Evolutionary conservation across 2,113 vertebrate species (phyloP), one percentile per base, ranked within the genome.

Genomic region (Antechinus stuartii): DNA sequence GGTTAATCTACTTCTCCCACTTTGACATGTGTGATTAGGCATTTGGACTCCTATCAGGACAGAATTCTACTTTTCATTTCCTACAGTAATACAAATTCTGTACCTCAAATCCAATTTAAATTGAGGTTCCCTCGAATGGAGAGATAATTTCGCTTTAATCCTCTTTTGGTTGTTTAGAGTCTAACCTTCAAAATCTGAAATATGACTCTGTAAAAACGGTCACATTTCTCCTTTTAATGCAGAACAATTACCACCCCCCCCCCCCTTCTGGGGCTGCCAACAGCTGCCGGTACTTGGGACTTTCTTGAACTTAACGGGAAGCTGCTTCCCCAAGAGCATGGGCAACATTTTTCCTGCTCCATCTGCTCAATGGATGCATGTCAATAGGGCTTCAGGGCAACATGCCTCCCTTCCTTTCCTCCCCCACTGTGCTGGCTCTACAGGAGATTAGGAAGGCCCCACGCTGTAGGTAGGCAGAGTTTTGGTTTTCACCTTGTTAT

Each of bases 111-210:
- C 95, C 97, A 97, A 97, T 97, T 98, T 97, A 98, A 97, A 97
- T 93, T 90, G 95, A 95, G 93, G 94, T 92, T 98, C 96, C 96
- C 97, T 95, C 94, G 96, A 98, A 95, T 94, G 97, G 94, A 96
- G 92, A 98, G 95, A 97, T 96, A 95, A 98, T 98, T 98, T 98
- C 56, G 95, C 96, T 98, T 95, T 98, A 98, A 97, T 97, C 93
- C 68, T 98, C 91, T 97, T 96, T 96, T 54, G 93, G 93, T 94
- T 97, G 95, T 97, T 96, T 96, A 91, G 61, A 52, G 10, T 30
- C 90, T 98, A 97, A 97, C 96, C 95, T 98, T 98, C 96, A 94
- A 95, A 97, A 68, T 96, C 95, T 96, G 92, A 98, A 94, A 95
- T 95, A 96, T 22, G 91, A 97, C 68, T 94, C 92, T 12, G 49